Base-by-base conservation (phyloP, 2,888 invertebrate species). In the Seladonia tumulorum region DNA sequence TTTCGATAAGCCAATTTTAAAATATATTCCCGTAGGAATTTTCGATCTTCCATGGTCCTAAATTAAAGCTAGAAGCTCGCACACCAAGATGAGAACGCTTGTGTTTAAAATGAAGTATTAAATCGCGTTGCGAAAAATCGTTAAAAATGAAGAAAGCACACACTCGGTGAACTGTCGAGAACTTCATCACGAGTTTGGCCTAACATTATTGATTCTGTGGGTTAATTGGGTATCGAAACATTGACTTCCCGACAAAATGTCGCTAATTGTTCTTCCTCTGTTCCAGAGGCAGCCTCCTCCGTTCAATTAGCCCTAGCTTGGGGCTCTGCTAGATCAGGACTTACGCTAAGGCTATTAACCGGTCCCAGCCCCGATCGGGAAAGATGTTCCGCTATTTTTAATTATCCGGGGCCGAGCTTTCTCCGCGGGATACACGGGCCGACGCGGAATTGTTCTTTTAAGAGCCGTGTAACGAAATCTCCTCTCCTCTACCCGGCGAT, bases 381-480 rank as follows among this genome's bases (percentile, higher is more conserved):
- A 35, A 29, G 45, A 68, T 14, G 85, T 35, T 16, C 29, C 14
- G 68, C 42, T 72, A 86, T 82, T 86, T 86, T 76, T 86, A 79
- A 82, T 86, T 79, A 82, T 74, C 72, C 72, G 7, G 5, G 22
- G 73, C n/a, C 77, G 77, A 57, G 39, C 39, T 76, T 35, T 66
- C 22, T 3, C 16, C 7, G 10, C 25, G 53, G 12, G n/a, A 14
- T 14, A 22, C 16, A 42, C 25, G 22, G 42, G 25, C 18, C 79
- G 79, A 77, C 63, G 47, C n/a, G 76, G 70, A 76, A 86, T 83
- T 79, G 63, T 63, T 63, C 63, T 60, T 39, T 45, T n/a, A 53
- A 68, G 72, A n/a, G 45, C 4, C 75, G 14, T 35, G 49, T 53
- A 86, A 81, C 83, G 83, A 83, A 87, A 87, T 83, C 81, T 87